Evolutionary conservation across 2,888 invertebrate species (phyloP).

Genomic region (Agrenia bidenticulata): DNA sequence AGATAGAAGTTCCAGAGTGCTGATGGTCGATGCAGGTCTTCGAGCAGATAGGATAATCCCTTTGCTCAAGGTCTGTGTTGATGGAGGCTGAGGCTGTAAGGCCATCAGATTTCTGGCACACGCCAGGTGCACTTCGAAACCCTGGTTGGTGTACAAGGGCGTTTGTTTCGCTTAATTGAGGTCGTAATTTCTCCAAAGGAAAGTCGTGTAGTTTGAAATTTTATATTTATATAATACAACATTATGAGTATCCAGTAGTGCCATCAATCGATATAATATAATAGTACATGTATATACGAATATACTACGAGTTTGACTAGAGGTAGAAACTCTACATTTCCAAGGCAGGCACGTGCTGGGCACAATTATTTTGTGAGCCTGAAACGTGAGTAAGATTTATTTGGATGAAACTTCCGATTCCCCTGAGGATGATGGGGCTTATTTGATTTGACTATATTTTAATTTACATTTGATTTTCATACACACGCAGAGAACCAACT

Average conservation of each 20-base stretch:
- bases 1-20: too few species aligned
- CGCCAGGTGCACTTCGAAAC: conserved; percentile 13
- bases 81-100: background rate
- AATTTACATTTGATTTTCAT: too few species aligned
- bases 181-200: background rate
- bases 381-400: conserved; percentile 8
- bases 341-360: too few species aligned
- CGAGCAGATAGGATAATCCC: background rate
- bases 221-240: background rate
- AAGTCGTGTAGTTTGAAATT: background rate
- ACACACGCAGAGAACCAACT: too few species aligned
- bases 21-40: background rate
- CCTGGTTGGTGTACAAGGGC: background rate
- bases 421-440: conserved; percentile 5
- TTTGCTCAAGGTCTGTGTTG: background rate
- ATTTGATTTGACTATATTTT: too few species aligned
- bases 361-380: too few species aligned
- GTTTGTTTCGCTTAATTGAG: background rate
- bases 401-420: background rate
- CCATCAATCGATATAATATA: background rate
- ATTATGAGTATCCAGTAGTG: too few species aligned
- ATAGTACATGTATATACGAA: too few species aligned
- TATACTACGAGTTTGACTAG: too few species aligned
- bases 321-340: too few species aligned
- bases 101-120: conserved; percentile 3